Evolutionary conservation across 92 coral and sea anemone genomes (phyloP), one percentile per base, ranked within the genome.

Genomic region (Phenganax subtilis): DNA sequence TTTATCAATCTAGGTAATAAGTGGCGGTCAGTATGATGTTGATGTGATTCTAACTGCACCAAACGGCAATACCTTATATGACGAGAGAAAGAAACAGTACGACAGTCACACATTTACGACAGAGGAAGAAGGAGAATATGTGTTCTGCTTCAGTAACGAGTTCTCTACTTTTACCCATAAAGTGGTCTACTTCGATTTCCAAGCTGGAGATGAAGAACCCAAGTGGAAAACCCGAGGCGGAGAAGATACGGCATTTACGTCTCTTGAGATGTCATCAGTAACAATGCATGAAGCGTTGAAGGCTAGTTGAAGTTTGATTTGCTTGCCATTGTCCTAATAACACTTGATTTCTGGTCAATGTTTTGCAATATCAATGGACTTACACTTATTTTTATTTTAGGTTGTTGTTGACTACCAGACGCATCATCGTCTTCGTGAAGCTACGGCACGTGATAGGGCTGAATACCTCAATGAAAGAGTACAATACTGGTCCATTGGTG

Each of bases 121-220:
- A 29, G 96, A 96, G 25, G 37, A 77, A 16, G 91, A 90, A 27
- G 97, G 99, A 27, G 86, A 90, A 53, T 90, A 90, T 87, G 93
- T 90, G 88, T 96, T 96, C 90, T 96, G 99, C 88, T 96, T 96
- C 83, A 96, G 99, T 87, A 96, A 96, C 77, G 99, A 96, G 87
- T 96, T 96, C 86, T 96, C 99, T n/a, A 96, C 99, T n/a, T 91
- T 92, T 89, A 92, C 91, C 66, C 99, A 96, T 85, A 96, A 96
- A 87, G 92, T 92, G 30, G 96, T 96, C 16, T 96, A 96, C 88
- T 96, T 96, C 84, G 99, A 96, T 71, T 92, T 96, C 88, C 99
- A 96, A 87, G 87, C 91, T 75, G 99, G 99, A 0, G 99, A 92
- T 52, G 96, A 96, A 7, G 72, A 75, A 9, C 99, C 97, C 17